A percentile compares a stretch with the other conserved stretches of the same genome.
Evolutionary conservation across 2,888 invertebrate genomes (phyloP).

Genomic region (Osmoderma eremita): DNA sequence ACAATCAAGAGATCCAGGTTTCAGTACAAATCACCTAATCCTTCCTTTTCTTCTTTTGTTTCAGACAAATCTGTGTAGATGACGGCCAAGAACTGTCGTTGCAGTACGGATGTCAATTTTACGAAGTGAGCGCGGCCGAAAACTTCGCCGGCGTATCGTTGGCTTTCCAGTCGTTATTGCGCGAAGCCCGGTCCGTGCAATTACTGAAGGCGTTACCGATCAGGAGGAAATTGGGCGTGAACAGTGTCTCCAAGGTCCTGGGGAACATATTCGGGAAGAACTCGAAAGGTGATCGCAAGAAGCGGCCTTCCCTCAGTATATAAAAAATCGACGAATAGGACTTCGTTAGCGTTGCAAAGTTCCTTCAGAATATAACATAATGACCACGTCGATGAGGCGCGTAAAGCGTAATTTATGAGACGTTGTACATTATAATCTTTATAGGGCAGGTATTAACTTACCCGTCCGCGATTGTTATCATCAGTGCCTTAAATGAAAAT

Average conservation of each 20-base stretch:
- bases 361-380: conserved; percentile 31
- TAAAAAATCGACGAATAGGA: conserved; percentile 60
- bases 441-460: too few species aligned
- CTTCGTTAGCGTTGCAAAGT: conserved; percentile 35
- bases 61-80: conserved; percentile 79
- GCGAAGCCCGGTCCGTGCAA: conserved; percentile 82
- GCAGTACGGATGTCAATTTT: conserved; percentile 83
- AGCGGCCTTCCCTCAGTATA: conserved; percentile 81
- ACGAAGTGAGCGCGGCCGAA: conserved; percentile 86
- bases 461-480: neutral
- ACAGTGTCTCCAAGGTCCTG: conserved; percentile 81
- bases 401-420: too few species aligned
- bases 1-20: too few species aligned
- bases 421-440: too few species aligned
- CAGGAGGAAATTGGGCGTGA: conserved; percentile 77
- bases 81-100: conserved; percentile 83
- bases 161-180: conserved; percentile 79
- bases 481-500: conserved; percentile 23
- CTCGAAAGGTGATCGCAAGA: conserved; percentile 79
- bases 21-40: too few species aligned
- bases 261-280: conserved; percentile 84
- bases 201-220: conserved; percentile 75
- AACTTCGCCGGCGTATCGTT: conserved; percentile 83
- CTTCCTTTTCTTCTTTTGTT: neutral
- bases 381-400: neutral